Base-by-base conservation (phyloP, 2,888 invertebrate genomes). In the Meliscaeva auricollis region DNA sequence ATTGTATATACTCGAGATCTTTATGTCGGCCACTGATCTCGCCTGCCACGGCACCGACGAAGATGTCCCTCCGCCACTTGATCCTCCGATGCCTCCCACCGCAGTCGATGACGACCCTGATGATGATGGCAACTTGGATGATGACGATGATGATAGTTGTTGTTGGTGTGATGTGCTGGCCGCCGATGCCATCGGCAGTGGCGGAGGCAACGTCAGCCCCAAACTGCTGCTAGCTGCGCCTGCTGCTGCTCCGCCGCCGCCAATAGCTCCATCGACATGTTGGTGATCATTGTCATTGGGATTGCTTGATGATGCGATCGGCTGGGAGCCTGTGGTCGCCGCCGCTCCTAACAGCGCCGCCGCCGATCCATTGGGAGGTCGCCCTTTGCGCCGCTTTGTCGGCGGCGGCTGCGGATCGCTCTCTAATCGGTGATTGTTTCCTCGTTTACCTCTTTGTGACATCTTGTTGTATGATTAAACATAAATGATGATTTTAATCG, bases 1-100 rank as follows among this genome's bases (percentile, higher is more conserved):
- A 93, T 98, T 97, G 93, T 97, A 97, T 92, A 97, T 97, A 92
- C 96, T 96, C 89, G 96, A 95, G 93, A 96, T 96, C 93, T 97
- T 97, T 92, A 97, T 95, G 93, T 97, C 97, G 91, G 95, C 96
- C 90, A 96, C 94, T 89, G 96, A 95, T 89, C 97, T 94, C 90
- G 96, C 96, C 91, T 96, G 96, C 97, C 97, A 97, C 87, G 90
- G 88, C 46, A 90, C 89, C 32, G 90, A 89, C 66, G 90, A 89
- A 38, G 90, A 89, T 11, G 90, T 78, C 7, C 78, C 79, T 30
- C 60, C 75, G 8, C 60, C 66, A 9, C 35, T 35, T 30, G 74
- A 48, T 6, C 73, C 44, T 6, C 73, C 44, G 15, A 60, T 62
- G 7, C 50, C 58, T 13, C 64, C 50, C n/a, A 58, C 60, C 30